Evolutionary conservation across 30 jellyfish, hydroid and myxozoan species (phyloP), one percentile per base, ranked within the genome.

Genomic region (Catostylus mosaicus): DNA sequence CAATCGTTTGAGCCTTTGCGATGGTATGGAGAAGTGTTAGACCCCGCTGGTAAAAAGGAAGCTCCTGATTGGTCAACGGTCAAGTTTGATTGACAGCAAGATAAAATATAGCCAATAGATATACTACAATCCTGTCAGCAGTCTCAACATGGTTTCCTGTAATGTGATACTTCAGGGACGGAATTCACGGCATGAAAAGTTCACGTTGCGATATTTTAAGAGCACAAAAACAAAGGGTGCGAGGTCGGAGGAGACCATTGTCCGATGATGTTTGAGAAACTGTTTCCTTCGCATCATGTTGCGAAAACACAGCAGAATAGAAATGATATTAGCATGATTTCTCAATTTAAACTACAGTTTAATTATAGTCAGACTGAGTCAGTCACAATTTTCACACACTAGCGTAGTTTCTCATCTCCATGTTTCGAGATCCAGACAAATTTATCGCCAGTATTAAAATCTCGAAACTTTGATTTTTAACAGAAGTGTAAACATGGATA

Each of bases 171-270:
- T 31, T 48, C 36, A 29, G 60, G 32, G 30, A 48, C 22, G 78
- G 83, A 80, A 30, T 18, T 48, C 90, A 16, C 90, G 40, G 90
- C 62, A 19, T 23, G 89, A 61, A 29, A 78, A 19, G 61, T 46
- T 80, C 77, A 60, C 61, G 30, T 67, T 72, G 73, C 27, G 90
- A 67, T 80, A 80, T 80, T 80, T 80, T 80, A 36, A 70, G 90
- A 79, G 57, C 82, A 26, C 33, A 48, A 45, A 35, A 63, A 80
- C 90, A 64, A 18, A 67, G 63, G 73, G 24, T 19, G 37, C 36
- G n/a, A 7, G 71, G 71, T 26, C 7, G 1, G 71, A 27, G 11
- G 71, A 59, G 26, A 22, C 38, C 10, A 59, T 59, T 59, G 71
- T 59, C 19, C 71, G 36, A 3, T 1, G 18, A 4, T 6, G 36